Conservation (phyloP, 2,113 vertebrate genomes). For the Anas platyrhynchos region DNA sequence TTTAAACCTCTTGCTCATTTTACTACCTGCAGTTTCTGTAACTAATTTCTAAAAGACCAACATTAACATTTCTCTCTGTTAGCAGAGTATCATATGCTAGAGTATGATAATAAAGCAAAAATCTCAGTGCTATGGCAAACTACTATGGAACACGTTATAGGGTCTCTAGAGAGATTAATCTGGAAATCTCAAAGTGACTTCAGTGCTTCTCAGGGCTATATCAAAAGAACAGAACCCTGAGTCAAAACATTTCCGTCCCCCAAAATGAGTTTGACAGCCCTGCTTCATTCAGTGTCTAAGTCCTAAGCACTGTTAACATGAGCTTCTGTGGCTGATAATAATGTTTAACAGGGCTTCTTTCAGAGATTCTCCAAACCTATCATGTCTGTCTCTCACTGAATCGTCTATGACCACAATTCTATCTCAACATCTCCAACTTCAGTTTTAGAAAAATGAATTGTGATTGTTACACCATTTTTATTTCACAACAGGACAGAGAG, state of each 20-base stretch:
- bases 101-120: neutral
- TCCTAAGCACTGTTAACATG: neutral
- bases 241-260: neutral
- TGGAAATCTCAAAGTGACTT: neutral
- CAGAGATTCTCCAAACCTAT: neutral
- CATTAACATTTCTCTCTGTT: neutral
- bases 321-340: slow-evolving; percentile 8
- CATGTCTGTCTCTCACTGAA: neutral
- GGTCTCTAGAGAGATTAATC: neutral
- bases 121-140: neutral
- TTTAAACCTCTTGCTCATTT: neutral
- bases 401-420: neutral
- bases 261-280: neutral
- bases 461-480: neutral
- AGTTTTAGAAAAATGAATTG: slow-evolving; percentile 25
- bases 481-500: neutral
- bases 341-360: neutral
- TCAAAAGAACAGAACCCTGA: neutral
- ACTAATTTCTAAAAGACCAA: neutral
- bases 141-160: neutral
- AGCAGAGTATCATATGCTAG: neutral
- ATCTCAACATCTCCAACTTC: neutral
- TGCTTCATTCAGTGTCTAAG: neutral
- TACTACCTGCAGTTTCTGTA: neutral
- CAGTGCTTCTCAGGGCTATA: neutral